These are phyloP conservation scores for Nibea coibor DNA, from an alignment of 2,113 vertebrate species.

Conservation along the genomic window DNA sequence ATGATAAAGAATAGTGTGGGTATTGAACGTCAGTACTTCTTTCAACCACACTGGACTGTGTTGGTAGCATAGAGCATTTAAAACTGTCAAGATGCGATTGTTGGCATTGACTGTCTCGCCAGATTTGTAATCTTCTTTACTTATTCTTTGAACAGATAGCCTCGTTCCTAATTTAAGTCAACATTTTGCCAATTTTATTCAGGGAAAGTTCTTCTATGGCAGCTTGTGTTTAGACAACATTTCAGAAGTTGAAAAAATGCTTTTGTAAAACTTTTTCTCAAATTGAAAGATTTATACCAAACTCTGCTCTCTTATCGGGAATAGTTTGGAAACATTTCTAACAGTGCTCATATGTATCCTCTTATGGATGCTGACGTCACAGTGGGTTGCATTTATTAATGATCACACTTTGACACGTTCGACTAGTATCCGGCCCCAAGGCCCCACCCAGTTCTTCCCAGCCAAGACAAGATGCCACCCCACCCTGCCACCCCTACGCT, in stretches of 20 bases:
- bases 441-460: slow-evolving; percentile 45
- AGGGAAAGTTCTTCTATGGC: not conserved
- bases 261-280: not conserved
- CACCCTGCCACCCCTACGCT: slow-evolving; percentile 43
- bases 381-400: slow-evolving; percentile 28
- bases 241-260: not conserved
- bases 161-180: not conserved
- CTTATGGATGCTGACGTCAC: not conserved
- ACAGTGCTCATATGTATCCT: not conserved
- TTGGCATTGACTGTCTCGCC: not conserved
- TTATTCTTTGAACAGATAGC: not conserved
- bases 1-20: not conserved
- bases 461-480: slow-evolving; percentile 61
- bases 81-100: not conserved
- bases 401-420: slow-evolving; percentile 5
- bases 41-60: not conserved
- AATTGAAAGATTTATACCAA: not conserved
- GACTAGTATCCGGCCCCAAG: not conserved
- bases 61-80: not conserved
- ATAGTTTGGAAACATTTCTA: not conserved
- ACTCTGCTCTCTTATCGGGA: not conserved
- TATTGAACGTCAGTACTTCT: not conserved
- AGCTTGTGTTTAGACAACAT: not conserved
- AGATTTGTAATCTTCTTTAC: slow-evolving; percentile 1
- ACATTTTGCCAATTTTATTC: not conserved